Conservation (phyloP, 1,140 invertebrate genomes). For the Papilio machaon region DNA sequence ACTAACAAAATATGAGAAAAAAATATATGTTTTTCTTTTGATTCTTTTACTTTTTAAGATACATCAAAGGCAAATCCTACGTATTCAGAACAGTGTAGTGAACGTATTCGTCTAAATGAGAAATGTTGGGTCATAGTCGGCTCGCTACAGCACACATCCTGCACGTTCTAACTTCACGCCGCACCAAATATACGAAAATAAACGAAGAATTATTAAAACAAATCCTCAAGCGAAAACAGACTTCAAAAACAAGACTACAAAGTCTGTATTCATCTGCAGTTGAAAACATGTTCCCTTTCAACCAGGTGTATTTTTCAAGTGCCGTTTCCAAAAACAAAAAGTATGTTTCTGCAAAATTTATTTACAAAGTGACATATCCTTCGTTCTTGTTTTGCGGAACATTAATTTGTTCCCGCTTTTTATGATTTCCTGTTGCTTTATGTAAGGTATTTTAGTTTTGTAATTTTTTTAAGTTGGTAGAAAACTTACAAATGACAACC, state of each 20-base stretch:
- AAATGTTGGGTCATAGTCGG: conserved; percentile 23
- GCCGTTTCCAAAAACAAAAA: conserved; percentile 30
- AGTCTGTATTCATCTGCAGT: background rate
- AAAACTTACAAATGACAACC: background rate
- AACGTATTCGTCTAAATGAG: conserved; percentile 13
- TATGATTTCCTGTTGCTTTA: background rate
- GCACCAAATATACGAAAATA: conserved; percentile 31
- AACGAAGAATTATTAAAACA: conserved; percentile 29
- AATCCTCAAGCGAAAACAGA: background rate
- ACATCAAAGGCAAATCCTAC: background rate
- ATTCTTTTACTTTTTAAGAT: background rate
- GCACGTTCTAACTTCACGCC: conserved; percentile 24
- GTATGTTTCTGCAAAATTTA: conserved; percentile 5
- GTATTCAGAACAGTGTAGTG: background rate
- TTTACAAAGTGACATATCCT: conserved; percentile 19
- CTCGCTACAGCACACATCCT: conserved; percentile 30
- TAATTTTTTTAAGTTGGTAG: background rate
- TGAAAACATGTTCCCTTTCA: background rate
- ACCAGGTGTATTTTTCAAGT: conserved; percentile 33
- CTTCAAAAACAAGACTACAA: background rate
- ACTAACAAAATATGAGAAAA: too few relatives aligned
- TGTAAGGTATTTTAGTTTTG: background rate
- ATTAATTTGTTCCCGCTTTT: conserved; percentile 26
- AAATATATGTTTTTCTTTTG: background rate
- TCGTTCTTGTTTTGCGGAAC: conserved; percentile 1